These are phyloP conservation scores for Coreoperca whiteheadi DNA, from an alignment of 2,113 vertebrate species.

Conservation along the genomic window DNA sequence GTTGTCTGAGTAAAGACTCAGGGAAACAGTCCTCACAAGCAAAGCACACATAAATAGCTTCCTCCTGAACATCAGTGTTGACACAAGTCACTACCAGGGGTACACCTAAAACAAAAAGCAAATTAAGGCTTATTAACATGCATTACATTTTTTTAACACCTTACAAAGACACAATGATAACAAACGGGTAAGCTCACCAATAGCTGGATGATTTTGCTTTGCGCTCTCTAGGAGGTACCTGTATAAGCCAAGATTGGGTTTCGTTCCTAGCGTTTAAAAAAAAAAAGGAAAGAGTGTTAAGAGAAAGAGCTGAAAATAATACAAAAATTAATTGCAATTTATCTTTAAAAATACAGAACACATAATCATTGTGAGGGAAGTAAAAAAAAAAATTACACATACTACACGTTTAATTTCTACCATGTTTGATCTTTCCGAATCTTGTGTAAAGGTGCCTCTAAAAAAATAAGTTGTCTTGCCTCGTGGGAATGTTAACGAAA, in stretches of 20 bases:
- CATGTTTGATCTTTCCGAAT: too few relatives aligned
- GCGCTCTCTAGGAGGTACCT: not conserved
- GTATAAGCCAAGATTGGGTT: not conserved
- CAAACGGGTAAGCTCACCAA: conserved; percentile 56
- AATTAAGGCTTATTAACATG: too few relatives aligned
- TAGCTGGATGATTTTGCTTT: not conserved
- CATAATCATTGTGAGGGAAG: not conserved
- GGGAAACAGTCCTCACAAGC: conserved; percentile 61
- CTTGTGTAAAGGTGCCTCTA: too few relatives aligned
- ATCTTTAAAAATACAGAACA: not conserved
- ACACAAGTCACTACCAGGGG: conserved; percentile 56
- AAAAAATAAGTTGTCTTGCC: too few relatives aligned
- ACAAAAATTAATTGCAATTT: not conserved
- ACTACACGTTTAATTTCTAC: too few relatives aligned
- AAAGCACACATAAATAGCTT: conserved; percentile 64
- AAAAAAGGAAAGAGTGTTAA: not conserved
- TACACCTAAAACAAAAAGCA: conserved; percentile 25
- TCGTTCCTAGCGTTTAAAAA: not conserved
- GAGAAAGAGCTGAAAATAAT: not conserved
- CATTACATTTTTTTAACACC: too few relatives aligned
- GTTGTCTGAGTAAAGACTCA: not conserved
- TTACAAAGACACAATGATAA: not conserved
- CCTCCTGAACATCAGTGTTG: not conserved
- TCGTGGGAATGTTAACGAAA: too few relatives aligned
- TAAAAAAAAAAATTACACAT: too few relatives aligned